These are phyloP conservation scores for Cossypha polioptera DNA, from an alignment of 2,797 vertebrate species.

Conservation along the genomic window DNA sequence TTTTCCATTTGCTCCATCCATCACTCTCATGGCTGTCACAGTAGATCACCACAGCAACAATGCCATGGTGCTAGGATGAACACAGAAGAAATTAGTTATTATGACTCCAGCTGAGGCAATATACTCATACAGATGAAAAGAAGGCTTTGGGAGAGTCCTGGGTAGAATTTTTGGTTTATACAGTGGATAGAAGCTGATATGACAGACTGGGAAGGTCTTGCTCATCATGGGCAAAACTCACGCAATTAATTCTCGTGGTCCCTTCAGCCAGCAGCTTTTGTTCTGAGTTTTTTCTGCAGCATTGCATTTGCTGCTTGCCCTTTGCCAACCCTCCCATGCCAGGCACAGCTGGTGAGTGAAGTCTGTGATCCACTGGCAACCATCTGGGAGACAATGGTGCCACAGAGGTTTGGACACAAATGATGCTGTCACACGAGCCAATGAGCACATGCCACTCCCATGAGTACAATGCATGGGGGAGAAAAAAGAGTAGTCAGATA, in stretches of 20 bases:
- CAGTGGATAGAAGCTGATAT: neutral
- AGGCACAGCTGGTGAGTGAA: neutral
- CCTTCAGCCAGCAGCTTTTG: neutral
- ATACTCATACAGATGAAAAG: neutral
- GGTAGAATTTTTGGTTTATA: neutral
- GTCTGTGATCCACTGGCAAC: neutral
- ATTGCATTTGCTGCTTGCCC: neutral
- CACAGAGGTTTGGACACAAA: neutral
- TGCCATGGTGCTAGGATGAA: neutral
- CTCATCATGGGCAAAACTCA: neutral
- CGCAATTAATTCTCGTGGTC: neutral
- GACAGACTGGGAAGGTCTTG: neutral
- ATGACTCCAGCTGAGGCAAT: neutral
- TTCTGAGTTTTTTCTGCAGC: neutral
- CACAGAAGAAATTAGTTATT: neutral
- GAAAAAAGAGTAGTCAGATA: neutral
- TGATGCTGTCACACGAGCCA: neutral
- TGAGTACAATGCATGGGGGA: neutral
- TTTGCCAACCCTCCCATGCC: neutral
- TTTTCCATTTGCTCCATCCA: neutral
- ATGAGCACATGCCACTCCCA: neutral
- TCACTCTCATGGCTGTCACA: rapidly evolving
- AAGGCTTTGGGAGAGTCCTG: neutral
- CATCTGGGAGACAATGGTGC: neutral
- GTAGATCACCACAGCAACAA: neutral